phyloP scores from a whole-genome alignment of 2,888 invertebrate genomes.

The Pristionchus exspectatus region DNA sequence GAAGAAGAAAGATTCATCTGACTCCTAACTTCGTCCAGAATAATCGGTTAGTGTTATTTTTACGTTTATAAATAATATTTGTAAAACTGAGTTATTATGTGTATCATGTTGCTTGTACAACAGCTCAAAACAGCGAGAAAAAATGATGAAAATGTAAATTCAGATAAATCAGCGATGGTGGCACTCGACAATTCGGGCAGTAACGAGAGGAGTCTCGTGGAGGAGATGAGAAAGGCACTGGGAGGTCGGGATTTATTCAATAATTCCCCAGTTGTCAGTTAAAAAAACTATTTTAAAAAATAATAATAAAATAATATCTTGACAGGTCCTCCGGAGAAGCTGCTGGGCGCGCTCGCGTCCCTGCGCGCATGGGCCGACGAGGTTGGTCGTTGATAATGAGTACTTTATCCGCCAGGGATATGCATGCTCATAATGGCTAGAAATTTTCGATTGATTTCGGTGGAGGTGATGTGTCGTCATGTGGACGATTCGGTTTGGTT shows the following conservation, averaged over 20 bases:
- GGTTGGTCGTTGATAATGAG: not conserved
- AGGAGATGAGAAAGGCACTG: constrained; percentile 45
- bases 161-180: constrained; percentile 33
- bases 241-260: not conserved
- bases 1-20: not conserved
- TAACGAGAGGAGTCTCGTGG: not conserved
- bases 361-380: constrained; percentile 41
- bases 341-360: not conserved
- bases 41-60: not conserved
- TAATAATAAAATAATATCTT: not conserved
- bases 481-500: no score
- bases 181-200: constrained; percentile 16
- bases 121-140: no score
- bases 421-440: no score
- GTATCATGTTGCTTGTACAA: no score
- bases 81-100: no score
- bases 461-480: no score
- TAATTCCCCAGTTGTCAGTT: no score
- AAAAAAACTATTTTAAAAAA: not conserved
- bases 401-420: no score
- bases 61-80: no score
- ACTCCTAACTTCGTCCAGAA: not conserved
- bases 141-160: not conserved
- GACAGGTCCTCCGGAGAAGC: not conserved
- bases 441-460: no score